Evolutionary conservation across 2,888 invertebrate species (phyloP).

Genomic region (Harpagoxenus sublaevis): DNA sequence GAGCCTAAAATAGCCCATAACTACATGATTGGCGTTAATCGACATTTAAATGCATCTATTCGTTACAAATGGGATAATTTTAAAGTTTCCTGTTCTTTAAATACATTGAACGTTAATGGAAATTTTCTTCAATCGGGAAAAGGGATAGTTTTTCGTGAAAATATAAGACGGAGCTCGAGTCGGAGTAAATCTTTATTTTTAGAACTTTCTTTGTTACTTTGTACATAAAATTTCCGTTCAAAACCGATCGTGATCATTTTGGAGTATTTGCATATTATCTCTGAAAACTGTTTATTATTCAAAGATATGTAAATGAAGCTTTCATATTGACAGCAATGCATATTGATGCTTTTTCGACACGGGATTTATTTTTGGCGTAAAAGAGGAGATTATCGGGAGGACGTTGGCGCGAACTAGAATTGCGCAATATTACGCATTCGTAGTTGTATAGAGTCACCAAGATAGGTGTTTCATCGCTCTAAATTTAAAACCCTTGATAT

Average conservation of each 20-base stretch:
- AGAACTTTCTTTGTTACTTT: background rate
- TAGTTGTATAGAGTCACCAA: background rate
- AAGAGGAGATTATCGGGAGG: background rate
- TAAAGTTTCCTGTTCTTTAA: background rate
- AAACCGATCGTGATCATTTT: background rate
- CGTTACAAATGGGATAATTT: background rate
- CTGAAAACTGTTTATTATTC: background rate
- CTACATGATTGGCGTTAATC: background rate
- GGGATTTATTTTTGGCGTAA: background rate
- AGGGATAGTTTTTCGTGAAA: background rate
- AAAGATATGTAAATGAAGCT: background rate
- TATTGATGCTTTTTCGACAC: background rate
- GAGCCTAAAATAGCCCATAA: background rate
- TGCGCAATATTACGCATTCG: background rate
- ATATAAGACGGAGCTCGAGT: background rate
- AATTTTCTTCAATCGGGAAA: background rate
- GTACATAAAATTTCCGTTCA: conserved; percentile 1
- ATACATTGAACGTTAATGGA: background rate
- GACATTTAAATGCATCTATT: background rate
- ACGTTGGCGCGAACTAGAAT: background rate
- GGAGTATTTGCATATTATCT: background rate
- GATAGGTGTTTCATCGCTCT: background rate
- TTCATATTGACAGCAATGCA: background rate
- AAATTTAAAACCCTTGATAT: background rate
- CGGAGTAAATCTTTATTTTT: background rate